These are phyloP conservation scores for Diarsia dahlii DNA, from an alignment of 2,888 invertebrate genomes.

Conservation along the genomic window DNA sequence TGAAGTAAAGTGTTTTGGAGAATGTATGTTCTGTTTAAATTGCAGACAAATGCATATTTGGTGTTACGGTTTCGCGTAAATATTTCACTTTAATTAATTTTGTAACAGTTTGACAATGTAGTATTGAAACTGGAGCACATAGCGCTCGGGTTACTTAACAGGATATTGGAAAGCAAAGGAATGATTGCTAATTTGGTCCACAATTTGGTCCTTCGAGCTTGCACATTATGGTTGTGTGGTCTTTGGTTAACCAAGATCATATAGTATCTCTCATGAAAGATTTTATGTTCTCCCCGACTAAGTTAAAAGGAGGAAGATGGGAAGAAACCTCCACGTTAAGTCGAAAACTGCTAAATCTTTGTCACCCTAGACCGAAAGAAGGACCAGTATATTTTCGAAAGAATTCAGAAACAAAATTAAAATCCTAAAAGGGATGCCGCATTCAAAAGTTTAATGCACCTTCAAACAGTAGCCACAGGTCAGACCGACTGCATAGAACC, in stretches of 20 bases:
- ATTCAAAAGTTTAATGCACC: slow-evolving; percentile 10
- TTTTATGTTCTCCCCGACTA: not conserved
- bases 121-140: slow-evolving; percentile 24
- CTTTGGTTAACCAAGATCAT: not conserved
- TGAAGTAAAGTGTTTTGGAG: slow-evolving; percentile 2
- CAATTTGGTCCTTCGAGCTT: slow-evolving; percentile 1
- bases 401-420: not conserved
- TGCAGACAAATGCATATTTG: slow-evolving; percentile 46
- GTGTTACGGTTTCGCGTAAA: slow-evolving; percentile 22
- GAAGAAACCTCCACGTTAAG: not conserved
- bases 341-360: not conserved
- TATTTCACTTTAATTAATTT: slow-evolving; percentile 31
- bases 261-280: not conserved
- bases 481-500: not conserved
- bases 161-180: slow-evolving; percentile 3
- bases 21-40: slow-evolving; percentile 42
- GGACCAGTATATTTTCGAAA: not conserved
- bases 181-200: not conserved
- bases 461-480: not conserved
- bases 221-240: not conserved
- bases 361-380: not conserved
- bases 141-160: slow-evolving; percentile 2
- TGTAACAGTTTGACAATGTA: slow-evolving; percentile 26
- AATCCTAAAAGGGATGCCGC: not conserved
- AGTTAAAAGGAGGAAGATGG: not conserved